Evolutionary conservation across 2,797 vertebrate genomes (phyloP).

Genomic region (Decapterus maruadsi): DNA sequence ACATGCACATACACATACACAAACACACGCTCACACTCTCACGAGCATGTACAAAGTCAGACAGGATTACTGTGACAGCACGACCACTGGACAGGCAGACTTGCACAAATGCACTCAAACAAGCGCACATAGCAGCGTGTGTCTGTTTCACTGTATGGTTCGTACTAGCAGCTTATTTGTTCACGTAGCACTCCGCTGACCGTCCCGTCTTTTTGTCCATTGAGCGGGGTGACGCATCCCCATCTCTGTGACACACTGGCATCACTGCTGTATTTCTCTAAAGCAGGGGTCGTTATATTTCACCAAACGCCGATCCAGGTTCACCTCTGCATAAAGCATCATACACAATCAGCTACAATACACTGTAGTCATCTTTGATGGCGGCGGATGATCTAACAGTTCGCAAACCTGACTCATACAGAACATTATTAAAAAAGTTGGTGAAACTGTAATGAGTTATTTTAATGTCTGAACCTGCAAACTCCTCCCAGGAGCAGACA

Average conservation of each 20-base stretch:
- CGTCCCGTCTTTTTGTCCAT: background rate
- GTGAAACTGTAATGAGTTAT: background rate
- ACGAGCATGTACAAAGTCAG: slow-evolving; percentile 15
- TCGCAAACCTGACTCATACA: slow-evolving; percentile 6
- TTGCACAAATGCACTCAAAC: slow-evolving; percentile 22
- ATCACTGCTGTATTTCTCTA: slow-evolving; percentile 1
- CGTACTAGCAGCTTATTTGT: slow-evolving; percentile 20
- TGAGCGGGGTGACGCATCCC: background rate
- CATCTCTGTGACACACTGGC: background rate
- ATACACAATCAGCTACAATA: background rate
- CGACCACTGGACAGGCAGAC: slow-evolving; percentile 22
- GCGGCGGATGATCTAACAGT: background rate
- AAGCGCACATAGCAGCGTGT: slow-evolving; percentile 10
- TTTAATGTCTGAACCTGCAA: background rate
- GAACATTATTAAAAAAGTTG: background rate
- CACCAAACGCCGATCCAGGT: background rate
- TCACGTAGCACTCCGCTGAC: slow-evolving; percentile 13
- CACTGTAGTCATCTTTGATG: background rate
- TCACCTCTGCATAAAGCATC: background rate
- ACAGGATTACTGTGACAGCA: slow-evolving; percentile 49
- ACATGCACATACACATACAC: slow-evolving; percentile 23
- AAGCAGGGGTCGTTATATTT: background rate
- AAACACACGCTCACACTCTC: too few species aligned
- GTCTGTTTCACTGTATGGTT: slow-evolving; percentile 16
- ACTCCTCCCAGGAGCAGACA: background rate